phyloP scores from a whole-genome alignment of 2,888 invertebrate genomes.

The Phasia obesa region DNA sequence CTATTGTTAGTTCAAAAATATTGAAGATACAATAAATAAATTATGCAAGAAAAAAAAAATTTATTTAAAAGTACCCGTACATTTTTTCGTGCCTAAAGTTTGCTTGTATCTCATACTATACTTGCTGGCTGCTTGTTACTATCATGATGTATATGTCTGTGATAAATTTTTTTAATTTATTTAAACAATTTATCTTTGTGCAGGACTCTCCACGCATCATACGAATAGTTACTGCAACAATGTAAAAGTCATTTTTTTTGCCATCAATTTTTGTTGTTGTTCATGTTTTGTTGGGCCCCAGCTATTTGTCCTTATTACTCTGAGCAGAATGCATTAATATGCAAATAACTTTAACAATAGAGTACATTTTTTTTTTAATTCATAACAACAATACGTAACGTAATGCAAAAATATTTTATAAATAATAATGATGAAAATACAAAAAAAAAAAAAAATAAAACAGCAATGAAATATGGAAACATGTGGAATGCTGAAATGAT shows the following conservation, averaged over 20 bases:
- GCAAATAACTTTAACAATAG: conserved; percentile 42
- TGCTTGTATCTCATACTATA: background rate
- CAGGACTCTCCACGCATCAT: conserved; percentile 1
- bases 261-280: background rate
- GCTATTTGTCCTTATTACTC: conserved; percentile 46
- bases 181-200: conserved; percentile 38
- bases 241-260: background rate
- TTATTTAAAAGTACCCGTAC: no score
- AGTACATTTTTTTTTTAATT: background rate
- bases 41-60: no score
- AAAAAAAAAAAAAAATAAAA: background rate
- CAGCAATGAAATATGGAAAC: conserved; percentile 20
- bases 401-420: conserved; percentile 13
- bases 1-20: no score
- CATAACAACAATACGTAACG: conserved; percentile 8
- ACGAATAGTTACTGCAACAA: conserved; percentile 22
- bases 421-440: conserved; percentile 27
- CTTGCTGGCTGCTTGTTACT: background rate
- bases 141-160: background rate
- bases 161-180: background rate
- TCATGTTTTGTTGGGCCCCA: background rate
- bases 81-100: background rate
- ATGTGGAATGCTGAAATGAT: background rate
- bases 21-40: no score
- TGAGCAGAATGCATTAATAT: conserved; percentile 38